Percentiles rank a stretch among this genome's conserved stretches.
phyloP scores from a whole-genome alignment of 2,113 vertebrate genomes.

The Helogale parvula region DNA sequence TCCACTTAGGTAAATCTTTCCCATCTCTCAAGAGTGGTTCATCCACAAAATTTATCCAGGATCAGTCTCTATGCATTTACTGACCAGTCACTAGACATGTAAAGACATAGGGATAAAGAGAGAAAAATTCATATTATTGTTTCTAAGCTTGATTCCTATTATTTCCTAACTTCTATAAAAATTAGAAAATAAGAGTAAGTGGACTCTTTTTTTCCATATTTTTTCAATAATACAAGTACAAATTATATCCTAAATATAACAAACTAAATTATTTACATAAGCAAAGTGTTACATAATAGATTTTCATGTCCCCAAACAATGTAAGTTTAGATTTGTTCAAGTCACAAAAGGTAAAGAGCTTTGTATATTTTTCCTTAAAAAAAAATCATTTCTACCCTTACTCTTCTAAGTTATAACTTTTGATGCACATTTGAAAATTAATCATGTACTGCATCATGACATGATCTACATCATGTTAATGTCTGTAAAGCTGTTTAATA shows the following conservation, averaged over 20 bases:
- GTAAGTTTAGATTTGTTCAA: conserved; percentile 24
- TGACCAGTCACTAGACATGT: not conserved
- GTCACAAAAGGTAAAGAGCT: not conserved
- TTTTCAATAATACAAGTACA: not conserved
- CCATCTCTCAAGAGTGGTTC: not conserved
- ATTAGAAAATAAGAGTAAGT: not conserved
- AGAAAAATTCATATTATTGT: not conserved
- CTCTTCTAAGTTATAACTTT: not conserved
- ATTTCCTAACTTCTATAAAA: not conserved
- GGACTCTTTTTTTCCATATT: not conserved
- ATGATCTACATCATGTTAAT: not conserved
- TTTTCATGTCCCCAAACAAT: not conserved
- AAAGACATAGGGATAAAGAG: not conserved
- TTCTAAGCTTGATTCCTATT: not conserved
- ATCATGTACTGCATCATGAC: not conserved
- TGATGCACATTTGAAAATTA: not conserved
- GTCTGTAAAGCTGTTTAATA: not conserved
- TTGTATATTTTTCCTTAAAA: not conserved
- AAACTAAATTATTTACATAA: not conserved
- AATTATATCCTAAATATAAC: not conserved
- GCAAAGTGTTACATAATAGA: not conserved
- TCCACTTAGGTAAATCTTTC: not conserved
- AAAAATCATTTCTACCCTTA: not conserved
- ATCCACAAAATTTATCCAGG: not conserved
- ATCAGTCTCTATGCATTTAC: not conserved